Conservation (phyloP, 1,140 invertebrate genomes). For the Xylocopa sonorina region DNA sequence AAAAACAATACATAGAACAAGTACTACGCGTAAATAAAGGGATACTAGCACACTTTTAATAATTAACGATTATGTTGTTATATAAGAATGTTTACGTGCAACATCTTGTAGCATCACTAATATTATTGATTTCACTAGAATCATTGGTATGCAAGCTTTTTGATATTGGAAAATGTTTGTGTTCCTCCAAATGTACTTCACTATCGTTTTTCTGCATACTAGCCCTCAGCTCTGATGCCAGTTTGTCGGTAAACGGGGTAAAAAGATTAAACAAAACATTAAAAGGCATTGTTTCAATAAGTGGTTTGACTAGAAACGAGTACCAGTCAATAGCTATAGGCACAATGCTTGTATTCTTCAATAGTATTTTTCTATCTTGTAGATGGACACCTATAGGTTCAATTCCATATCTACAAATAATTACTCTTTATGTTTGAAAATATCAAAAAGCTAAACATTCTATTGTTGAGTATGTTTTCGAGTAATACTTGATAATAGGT, state of each 20-base stretch:
- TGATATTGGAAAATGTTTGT: neutral
- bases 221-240: neutral
- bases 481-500: constrained; percentile 67
- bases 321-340: constrained; percentile 64
- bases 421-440: neutral
- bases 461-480: neutral
- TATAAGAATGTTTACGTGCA: constrained; percentile 5
- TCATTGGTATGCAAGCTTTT: neutral
- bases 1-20: too few relatives aligned
- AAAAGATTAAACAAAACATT: constrained; percentile 52
- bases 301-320: constrained; percentile 33
- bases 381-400: neutral
- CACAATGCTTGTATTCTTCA: constrained; percentile 60
- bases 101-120: neutral
- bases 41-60: neutral
- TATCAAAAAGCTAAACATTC: neutral
- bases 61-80: neutral
- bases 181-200: constrained; percentile 2
- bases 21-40: too few relatives aligned
- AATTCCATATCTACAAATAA: constrained; percentile 51
- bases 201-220: neutral
- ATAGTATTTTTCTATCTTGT: constrained; percentile 24
- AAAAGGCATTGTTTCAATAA: constrained; percentile 44
- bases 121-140: neutral
- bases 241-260: constrained; percentile 46